Evolutionary conservation across 2,888 invertebrate species (phyloP), one percentile per base, ranked within the genome.

Genomic region (Drosophila paranaensis): DNA sequence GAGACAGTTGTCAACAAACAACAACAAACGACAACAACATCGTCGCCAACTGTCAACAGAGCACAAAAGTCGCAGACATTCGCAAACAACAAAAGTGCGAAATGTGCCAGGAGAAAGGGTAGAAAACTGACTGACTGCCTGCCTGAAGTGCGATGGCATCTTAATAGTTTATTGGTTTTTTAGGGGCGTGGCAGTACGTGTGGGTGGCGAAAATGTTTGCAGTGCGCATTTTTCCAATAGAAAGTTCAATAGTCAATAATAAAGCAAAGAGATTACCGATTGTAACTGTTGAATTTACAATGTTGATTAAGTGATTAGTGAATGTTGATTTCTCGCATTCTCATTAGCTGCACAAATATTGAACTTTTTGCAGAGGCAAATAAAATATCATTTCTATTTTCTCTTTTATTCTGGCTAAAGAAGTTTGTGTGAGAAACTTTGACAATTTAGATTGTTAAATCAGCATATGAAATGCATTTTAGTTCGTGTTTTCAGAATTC

Each of bases 1-100:
- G n/a, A 55, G 37, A 58, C 55, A 43, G 64, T 68, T 79, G 79
- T 61, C 66, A 77, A 60, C 66, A 72, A 62, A 33, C 54, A 65
- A 54, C 53, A 54, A 43, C 40, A 37, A 33, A 58, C 53, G 54
- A 48, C 40, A 37, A 33, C 54, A 53, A 46, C 63, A 45, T 6
- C 46, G 27, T 25, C 25, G 27, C n/a, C 48, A 65, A 46, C 16
- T 63, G 57, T 58, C 74, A 76, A 64, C 75, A 63, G 33, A 33
- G 43, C 1, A 60, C 48, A 68, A 79, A 62, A 66, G 60, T 54
- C 45, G 45, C 70, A 64, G 57, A 60, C 63, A 35, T 51, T 33
- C n/a, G 73, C 58, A 73, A 62, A 74, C 50, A 73, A 74, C 50
- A 74, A 75, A 68, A 68, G 69, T 56, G 37, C 16, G 57, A 53